These are phyloP conservation scores for Oopsacas minuta DNA, from an alignment of 37 sponge, comb jelly and placozoan genomes.

Conservation along the genomic window DNA sequence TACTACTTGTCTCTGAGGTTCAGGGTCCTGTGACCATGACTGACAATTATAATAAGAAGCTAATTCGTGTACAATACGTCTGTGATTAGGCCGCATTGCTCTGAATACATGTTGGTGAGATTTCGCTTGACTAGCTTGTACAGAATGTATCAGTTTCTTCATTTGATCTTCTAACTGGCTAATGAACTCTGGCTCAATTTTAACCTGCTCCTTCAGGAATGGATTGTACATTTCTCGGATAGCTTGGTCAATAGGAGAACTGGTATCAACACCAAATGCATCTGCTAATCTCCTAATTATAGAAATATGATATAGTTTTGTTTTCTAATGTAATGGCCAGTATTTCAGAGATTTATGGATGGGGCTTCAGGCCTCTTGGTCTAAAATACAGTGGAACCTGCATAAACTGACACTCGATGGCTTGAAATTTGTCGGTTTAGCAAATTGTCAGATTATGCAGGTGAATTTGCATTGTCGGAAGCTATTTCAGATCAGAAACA, in stretches of 20 bases:
- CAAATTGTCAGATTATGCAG: too few relatives aligned
- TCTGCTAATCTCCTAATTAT: not conserved
- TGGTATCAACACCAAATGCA: not conserved
- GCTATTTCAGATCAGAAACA: too few relatives aligned
- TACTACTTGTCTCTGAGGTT: constrained; percentile 41
- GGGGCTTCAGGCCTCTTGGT: too few relatives aligned
- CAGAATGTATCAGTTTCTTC: not conserved
- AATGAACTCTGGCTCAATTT: not conserved
- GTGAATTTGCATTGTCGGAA: too few relatives aligned
- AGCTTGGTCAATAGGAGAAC: not conserved
- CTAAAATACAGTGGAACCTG: too few relatives aligned
- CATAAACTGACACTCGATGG: too few relatives aligned
- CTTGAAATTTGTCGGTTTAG: too few relatives aligned
- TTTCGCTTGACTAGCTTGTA: not conserved
- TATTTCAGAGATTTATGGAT: too few relatives aligned
- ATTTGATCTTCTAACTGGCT: not conserved
- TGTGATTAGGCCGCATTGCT: constrained; percentile 37
- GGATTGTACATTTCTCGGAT: constrained; percentile 14
- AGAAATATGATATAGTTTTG: too few relatives aligned
- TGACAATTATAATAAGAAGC: constrained; percentile 42
- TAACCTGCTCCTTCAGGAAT: not conserved
- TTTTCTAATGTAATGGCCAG: too few relatives aligned
- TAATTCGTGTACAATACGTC: constrained; percentile 59
- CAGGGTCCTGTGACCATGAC: constrained; percentile 35
- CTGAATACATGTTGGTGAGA: constrained; percentile 30